Conservation (phyloP, 30 jellyfish, hydroid and myxozoan genomes). For the Aurelia sp. region DNA sequence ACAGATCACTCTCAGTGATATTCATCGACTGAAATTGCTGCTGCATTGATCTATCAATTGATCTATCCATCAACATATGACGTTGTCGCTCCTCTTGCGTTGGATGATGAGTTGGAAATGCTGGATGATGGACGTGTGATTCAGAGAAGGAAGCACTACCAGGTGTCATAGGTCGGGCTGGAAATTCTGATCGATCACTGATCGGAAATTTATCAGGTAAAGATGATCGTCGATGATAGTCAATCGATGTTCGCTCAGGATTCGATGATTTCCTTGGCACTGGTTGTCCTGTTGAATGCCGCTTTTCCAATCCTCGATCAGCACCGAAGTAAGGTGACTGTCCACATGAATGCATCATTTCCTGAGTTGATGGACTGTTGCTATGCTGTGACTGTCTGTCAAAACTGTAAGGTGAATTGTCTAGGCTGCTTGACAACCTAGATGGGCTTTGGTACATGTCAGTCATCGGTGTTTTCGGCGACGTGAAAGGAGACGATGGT, state of each 20-base stretch:
- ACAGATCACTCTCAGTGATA: conserved; percentile 27
- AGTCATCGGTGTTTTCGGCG: conserved; percentile 27
- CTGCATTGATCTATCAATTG: conserved; percentile 16
- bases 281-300: conserved; percentile 18
- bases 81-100: background rate
- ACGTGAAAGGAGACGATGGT: conserved; percentile 23
- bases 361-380: background rate
- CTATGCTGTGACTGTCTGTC: conserved; percentile 8
- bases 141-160: background rate
- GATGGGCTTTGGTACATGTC: conserved; percentile 6
- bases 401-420: background rate
- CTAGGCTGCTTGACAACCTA: conserved; percentile 6
- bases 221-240: conserved; percentile 7
- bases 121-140: background rate
- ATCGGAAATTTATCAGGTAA: conserved; percentile 17
- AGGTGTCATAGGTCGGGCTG: background rate
- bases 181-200: conserved; percentile 12
- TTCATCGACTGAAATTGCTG: conserved; percentile 19
- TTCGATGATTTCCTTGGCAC: background rate
- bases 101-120: background rate
- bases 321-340: conserved; percentile 6
- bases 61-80: background rate
- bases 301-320: background rate
- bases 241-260: conserved; percentile 15
- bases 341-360: background rate